Conservation (phyloP, 2,888 invertebrate genomes). For the Tenthredo notha region DNA sequence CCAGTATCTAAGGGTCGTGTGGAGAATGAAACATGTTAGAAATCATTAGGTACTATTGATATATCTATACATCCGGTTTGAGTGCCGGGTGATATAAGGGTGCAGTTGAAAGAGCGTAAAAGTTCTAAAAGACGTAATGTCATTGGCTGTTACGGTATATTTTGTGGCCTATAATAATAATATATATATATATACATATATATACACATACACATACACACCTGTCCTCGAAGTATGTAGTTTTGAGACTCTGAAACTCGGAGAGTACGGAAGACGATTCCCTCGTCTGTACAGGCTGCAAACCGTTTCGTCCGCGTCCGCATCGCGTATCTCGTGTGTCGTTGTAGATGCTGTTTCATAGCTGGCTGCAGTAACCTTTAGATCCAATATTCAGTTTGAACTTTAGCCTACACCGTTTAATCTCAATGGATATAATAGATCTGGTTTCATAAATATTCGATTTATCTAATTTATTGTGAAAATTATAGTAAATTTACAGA, state of each 20-base stretch:
- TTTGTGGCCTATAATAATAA: slow-evolving; percentile 33
- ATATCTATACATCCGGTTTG: not conserved
- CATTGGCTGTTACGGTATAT: slow-evolving; percentile 42
- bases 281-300: not conserved
- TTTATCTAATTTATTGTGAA: too few species aligned
- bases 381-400: slow-evolving; percentile 5
- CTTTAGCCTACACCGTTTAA: not conserved
- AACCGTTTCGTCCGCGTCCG: not conserved
- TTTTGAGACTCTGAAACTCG: slow-evolving; percentile 16
- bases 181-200: not conserved
- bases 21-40: not conserved
- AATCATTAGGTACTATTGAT: not conserved
- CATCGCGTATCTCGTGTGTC: not conserved
- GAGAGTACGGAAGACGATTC: not conserved
- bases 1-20: not conserved
- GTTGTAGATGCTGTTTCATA: slow-evolving; percentile 12
- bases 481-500: too few species aligned
- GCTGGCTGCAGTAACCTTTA: not conserved
- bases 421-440: not conserved
- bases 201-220: not conserved
- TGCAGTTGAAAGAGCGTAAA: slow-evolving; percentile 30
- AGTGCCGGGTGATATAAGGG: slow-evolving; percentile 15
- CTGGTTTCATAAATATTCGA: slow-evolving; percentile 7
- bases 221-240: not conserved
- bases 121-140: slow-evolving; percentile 27